A percentile compares a stretch with the other conserved stretches of the same genome.
Evolutionary conservation across 2,888 invertebrate genomes (phyloP).

Genomic region (Notodonta ziczac): DNA sequence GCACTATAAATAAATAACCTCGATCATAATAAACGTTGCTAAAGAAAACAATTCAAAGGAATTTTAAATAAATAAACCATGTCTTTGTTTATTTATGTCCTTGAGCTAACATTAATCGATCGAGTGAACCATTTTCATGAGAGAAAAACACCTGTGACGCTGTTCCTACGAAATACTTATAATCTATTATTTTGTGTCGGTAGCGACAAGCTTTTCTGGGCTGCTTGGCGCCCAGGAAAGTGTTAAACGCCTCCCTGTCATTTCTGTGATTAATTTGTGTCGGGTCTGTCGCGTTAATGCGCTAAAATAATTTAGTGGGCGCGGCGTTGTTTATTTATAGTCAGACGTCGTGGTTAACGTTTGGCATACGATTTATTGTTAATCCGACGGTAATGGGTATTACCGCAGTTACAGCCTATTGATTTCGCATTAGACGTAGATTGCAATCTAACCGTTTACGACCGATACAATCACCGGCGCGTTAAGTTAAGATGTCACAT

Average conservation of each 20-base stretch:
- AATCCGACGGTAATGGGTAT: constrained; percentile 41
- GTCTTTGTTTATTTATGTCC: not conserved
- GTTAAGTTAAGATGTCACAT: not conserved
- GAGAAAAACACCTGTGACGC: constrained; percentile 20
- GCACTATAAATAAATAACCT: constrained; percentile 16
- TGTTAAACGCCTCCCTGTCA: constrained; percentile 79
- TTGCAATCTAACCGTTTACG: constrained; percentile 6
- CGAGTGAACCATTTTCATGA: constrained; percentile 4
- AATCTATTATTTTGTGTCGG: constrained; percentile 26
- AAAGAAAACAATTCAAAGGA: constrained; percentile 13
- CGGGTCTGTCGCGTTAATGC: constrained; percentile 77
- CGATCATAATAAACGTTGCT: constrained; percentile 11
- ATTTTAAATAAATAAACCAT: constrained; percentile 8
- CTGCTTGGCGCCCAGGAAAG: constrained; percentile 60
- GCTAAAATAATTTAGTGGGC: constrained; percentile 81
- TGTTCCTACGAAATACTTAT: constrained; percentile 23
- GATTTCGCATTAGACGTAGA: constrained; percentile 9
- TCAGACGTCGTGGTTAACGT: constrained; percentile 53
- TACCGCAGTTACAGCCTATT: constrained; percentile 17
- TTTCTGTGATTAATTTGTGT: constrained; percentile 80
- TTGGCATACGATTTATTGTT: constrained; percentile 63
- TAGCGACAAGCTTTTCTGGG: constrained; percentile 38
- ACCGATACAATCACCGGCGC: not conserved
- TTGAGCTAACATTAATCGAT: not conserved
- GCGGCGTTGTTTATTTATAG: constrained; percentile 75